phyloP scores from a whole-genome alignment of 2,113 vertebrate species.

The Cynocephalus volans region DNA sequence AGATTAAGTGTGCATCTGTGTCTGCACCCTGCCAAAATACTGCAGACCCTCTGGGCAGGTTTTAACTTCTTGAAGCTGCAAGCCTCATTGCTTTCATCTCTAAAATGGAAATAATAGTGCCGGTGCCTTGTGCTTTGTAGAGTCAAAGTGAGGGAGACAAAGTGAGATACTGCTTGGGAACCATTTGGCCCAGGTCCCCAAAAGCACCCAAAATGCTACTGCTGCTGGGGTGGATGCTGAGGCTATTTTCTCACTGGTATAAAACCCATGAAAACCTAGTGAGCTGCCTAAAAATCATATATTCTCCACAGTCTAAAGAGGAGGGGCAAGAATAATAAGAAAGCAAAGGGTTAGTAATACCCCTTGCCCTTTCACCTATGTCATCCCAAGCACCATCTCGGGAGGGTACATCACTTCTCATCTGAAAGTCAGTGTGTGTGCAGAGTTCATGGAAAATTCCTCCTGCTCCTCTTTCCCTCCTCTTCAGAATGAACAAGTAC shows the following conservation, averaged over 20 bases:
- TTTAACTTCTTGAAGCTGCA: not conserved
- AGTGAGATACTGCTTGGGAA: not conserved
- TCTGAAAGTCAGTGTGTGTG: not conserved
- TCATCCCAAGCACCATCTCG: not conserved
- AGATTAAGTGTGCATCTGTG: not conserved
- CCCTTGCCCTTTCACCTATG: not conserved
- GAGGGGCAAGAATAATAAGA: not conserved
- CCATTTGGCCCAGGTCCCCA: not conserved
- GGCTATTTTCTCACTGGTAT: not conserved
- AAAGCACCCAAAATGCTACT: not conserved
- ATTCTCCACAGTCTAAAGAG: not conserved
- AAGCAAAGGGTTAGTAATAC: not conserved
- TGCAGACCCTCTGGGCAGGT: no score
- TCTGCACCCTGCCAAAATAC: not conserved
- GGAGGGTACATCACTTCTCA: not conserved
- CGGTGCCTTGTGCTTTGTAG: not conserved
- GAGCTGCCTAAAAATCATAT: not conserved
- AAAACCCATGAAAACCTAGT: not conserved
- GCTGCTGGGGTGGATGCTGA: not conserved
- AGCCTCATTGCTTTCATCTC: not conserved
- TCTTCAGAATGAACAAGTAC: not conserved
- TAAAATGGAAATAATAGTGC: not conserved
- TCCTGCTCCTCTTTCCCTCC: not conserved
- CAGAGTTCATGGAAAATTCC: not conserved
- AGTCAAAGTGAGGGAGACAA: not conserved